Evolutionary conservation across 2,113 vertebrate genomes (phyloP).

Genomic region (Illadopsis cleaveri): DNA sequence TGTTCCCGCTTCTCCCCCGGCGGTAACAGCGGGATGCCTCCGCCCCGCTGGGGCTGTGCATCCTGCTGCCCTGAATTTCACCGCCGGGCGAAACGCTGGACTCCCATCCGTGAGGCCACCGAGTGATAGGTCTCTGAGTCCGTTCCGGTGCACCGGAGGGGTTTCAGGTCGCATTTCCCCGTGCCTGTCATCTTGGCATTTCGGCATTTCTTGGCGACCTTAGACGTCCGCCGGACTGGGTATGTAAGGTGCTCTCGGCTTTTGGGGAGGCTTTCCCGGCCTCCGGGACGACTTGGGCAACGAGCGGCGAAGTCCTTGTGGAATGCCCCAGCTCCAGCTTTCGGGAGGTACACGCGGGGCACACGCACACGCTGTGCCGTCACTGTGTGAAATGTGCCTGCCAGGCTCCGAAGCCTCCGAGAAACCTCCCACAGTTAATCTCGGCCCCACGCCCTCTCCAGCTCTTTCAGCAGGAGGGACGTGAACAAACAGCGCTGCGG

Average conservation of each 20-base stretch:
- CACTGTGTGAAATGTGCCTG: not conserved
- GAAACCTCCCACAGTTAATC: not conserved
- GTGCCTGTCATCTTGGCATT: not conserved
- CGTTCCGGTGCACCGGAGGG: too few relatives aligned
- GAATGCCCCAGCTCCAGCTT: not conserved
- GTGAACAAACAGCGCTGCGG: not conserved
- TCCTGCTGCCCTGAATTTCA: not conserved
- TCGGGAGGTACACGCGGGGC: not conserved
- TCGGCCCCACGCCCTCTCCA: not conserved
- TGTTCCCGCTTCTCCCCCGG: not conserved
- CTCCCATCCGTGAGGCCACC: not conserved
- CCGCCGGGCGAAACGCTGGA: not conserved
- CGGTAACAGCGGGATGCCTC: not conserved
- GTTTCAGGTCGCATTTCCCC: not conserved
- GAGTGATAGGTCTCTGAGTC: not conserved
- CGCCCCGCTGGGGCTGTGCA: too few relatives aligned
- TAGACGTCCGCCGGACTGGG: accelerated
- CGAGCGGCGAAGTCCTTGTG: not conserved
- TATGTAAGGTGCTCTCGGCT: not conserved
- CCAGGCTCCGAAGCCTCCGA: not conserved
- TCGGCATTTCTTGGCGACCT: not conserved
- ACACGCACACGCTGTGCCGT: not conserved
- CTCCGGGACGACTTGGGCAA: too few relatives aligned
- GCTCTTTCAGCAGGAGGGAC: not conserved
- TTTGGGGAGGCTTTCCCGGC: not conserved